Evolutionary conservation across 1,140 invertebrate species (phyloP), one percentile per base, ranked within the genome.

Genomic region (Galleria mellonella): DNA sequence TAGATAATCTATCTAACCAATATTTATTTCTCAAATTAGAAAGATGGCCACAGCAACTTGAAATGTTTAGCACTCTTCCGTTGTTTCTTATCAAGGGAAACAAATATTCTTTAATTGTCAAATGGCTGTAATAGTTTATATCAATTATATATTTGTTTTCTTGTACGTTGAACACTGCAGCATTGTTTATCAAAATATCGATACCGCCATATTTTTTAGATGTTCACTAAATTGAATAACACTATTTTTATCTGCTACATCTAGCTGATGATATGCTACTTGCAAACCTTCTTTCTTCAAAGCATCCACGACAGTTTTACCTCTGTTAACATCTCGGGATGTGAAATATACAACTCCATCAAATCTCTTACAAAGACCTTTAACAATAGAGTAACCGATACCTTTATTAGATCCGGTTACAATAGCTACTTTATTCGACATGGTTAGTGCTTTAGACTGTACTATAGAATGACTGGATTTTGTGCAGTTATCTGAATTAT

Each of bases 181-280:
- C 95, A 87, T 96, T 96, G 69, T 96, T 96, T 1, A 97, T 88
- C 0, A 96, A 72, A 9, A 96, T 75, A 77, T 97, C 94, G 1
- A 96, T 60, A 4, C 93, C 91, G 12, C 89, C 90, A 82, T 96
- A 29, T 87, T 51, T 62, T 89, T 79, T 0, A 96, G 57, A 58
- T 87, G 88, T 37, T 89, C 73, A 0, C 77, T 64, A 30, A 93
- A 88, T 7, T 51, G 65, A 9, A 86, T 67, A 7, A 93, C 87
- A 57, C 90, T 93, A 5, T 85, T 60, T 11, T 61, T 47, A 62
- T 90, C 76, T 40, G 82, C 83, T 11, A 94, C 88, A 55, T 94
- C 92, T 11, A 94, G 72, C 64, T 92, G 89, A 43, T 72, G 55
- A 37, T 60, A 93, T 15, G 79, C 71, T 2, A 90, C 88, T 17